A percentile compares a stretch with the other conserved stretches of the same genome.
These are phyloP conservation scores for Brenthis hecate DNA, from an alignment of 2,888 invertebrate genomes.

Conservation along the genomic window DNA sequence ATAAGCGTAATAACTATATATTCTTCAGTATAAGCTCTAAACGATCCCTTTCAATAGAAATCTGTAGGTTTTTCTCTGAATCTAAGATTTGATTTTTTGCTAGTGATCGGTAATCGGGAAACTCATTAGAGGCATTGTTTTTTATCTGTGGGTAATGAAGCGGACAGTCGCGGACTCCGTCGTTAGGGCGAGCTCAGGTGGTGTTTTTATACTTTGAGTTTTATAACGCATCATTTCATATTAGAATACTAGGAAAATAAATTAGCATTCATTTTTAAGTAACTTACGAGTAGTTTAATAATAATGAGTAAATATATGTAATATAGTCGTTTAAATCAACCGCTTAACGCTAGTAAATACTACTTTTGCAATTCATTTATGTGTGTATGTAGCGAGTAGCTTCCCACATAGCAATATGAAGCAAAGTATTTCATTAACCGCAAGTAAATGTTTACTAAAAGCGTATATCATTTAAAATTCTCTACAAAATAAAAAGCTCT, in stretches of 20 bases:
- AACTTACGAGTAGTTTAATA: no score
- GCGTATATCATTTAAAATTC: conserved; percentile 18
- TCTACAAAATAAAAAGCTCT: conserved; percentile 13
- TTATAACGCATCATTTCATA: conserved; percentile 1
- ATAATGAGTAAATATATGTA: no score
- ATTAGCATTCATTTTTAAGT: no score
- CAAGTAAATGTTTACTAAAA: conserved; percentile 10
- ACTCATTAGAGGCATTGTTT: conserved; percentile 56
- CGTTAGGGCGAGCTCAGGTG: conserved; percentile 43
- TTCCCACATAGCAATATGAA: background rate
- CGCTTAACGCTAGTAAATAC: no score
- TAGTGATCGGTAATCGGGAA: conserved; percentile 55
- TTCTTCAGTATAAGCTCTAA: background rate
- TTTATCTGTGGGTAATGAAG: conserved; percentile 53
- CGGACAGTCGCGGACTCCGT: conserved; percentile 51
- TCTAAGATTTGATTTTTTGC: conserved; percentile 47
- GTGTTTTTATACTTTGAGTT: conserved; percentile 22
- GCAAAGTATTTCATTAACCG: background rate
- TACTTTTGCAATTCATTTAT: no score
- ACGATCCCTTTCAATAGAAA: background rate
- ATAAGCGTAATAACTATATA: no score
- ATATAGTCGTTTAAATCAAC: no score
- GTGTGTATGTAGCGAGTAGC: background rate
- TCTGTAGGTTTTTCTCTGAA: conserved; percentile 3
- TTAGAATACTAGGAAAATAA: no score